A percentile compares a stretch with the other conserved stretches of the same genome.
Evolutionary conservation across 2,797 vertebrate genomes (phyloP).

Genomic region (Serranus cabrilla): DNA sequence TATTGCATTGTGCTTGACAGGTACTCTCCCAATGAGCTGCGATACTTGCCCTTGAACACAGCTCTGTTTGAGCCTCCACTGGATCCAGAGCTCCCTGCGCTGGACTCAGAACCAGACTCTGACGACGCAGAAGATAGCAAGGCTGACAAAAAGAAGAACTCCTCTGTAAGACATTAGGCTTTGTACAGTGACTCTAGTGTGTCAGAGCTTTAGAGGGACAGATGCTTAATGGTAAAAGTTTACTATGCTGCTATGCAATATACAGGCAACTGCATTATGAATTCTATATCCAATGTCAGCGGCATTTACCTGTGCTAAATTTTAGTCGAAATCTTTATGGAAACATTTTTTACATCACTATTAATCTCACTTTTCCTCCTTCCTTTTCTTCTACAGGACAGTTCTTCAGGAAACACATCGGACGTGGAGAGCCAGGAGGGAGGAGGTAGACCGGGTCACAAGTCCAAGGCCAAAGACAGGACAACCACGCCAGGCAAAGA

Average conservation of each 20-base stretch:
- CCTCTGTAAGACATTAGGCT: constrained; percentile 88
- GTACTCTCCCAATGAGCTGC: constrained; percentile 97
- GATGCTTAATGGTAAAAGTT: constrained; percentile 1
- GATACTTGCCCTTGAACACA: constrained; percentile 96
- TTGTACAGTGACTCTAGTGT: constrained; percentile 12
- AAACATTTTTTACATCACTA: neutral
- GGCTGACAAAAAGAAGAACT: constrained; percentile 93
- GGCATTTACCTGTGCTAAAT: neutral
- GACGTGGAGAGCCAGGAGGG: constrained; percentile 97
- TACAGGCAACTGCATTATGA: neutral
- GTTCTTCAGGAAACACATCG: constrained; percentile 95
- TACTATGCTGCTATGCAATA: neutral
- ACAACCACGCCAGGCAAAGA: constrained; percentile 91
- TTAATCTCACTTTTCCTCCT: neutral
- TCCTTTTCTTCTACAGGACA: constrained; percentile 87
- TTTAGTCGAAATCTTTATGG: neutral
- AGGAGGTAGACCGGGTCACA: constrained; percentile 86
- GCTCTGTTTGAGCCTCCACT: constrained; percentile 97
- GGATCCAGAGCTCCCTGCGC: constrained; percentile 95
- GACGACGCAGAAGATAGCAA: constrained; percentile 93
- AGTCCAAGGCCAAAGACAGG: constrained; percentile 94
- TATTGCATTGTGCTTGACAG: constrained; percentile 73
- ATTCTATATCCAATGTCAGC: constrained; percentile 1
- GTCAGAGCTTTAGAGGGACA: neutral
- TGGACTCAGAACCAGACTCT: constrained; percentile 97